Conservation (phyloP, 1,140 invertebrate genomes). For the Drosophila repletoides region DNA sequence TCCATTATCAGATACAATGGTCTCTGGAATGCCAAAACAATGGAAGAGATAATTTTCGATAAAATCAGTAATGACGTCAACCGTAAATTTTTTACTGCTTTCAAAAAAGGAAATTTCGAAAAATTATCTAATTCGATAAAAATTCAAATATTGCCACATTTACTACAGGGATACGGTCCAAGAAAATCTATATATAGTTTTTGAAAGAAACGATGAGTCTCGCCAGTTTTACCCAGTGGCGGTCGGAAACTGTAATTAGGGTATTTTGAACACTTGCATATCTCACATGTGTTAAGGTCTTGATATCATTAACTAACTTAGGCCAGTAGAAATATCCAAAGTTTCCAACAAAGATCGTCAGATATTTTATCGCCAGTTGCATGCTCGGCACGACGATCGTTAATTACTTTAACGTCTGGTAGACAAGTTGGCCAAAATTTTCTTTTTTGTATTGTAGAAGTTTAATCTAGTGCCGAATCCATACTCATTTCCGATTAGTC, state of each 20-base stretch:
- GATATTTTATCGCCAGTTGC: slow-evolving; percentile 16
- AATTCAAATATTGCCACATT: slow-evolving; percentile 13
- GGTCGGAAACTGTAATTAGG: slow-evolving; percentile 12
- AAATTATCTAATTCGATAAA: slow-evolving; percentile 33
- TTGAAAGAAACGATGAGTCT: slow-evolving; percentile 23
- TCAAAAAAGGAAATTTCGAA: slow-evolving; percentile 28
- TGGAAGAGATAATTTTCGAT: slow-evolving; percentile 29
- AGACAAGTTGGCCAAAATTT: too few relatives aligned
- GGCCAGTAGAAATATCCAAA: slow-evolving; percentile 20
- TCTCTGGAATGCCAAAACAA: slow-evolving; percentile 26
- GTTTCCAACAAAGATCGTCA: too few relatives aligned
- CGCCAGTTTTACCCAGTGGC: slow-evolving; percentile 13
- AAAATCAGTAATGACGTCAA: not conserved
- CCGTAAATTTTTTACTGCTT: slow-evolving; percentile 19
- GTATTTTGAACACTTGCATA: slow-evolving; percentile 8
- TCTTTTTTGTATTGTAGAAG: too few relatives aligned
- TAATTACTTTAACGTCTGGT: not conserved
- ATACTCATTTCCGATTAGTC: too few relatives aligned
- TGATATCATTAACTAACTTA: slow-evolving; percentile 5
- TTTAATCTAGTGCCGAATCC: too few relatives aligned
- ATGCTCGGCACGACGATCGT: not conserved
- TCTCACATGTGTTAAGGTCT: not conserved
- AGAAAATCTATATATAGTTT: slow-evolving; percentile 32
- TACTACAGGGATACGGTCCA: slow-evolving; percentile 20
- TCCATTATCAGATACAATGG: too few relatives aligned